Percentiles rank a stretch among this genome's conserved stretches.
Evolutionary conservation across 2,113 vertebrate genomes (phyloP).

Genomic region (Leptobrachium leishanense): DNA sequence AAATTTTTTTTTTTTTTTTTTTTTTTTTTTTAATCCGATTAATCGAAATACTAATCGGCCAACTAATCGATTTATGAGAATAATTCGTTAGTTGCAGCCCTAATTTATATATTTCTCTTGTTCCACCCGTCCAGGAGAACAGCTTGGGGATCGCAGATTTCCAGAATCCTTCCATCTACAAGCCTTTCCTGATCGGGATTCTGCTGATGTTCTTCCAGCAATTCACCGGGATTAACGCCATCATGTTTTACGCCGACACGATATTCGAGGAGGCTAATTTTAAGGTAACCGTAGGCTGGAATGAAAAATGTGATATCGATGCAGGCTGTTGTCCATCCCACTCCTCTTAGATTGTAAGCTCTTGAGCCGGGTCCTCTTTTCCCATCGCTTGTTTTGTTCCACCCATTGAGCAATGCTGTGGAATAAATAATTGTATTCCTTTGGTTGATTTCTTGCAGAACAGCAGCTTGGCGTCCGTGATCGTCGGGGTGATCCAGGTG

Average conservation of each 20-base stretch:
- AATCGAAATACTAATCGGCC: too few species aligned
- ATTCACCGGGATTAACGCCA: slow-evolving; percentile 86
- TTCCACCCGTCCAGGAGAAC: slow-evolving; percentile 56
- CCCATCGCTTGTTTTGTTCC: too few species aligned
- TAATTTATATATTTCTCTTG: background rate
- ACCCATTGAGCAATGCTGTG: too few species aligned
- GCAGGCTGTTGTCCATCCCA: background rate
- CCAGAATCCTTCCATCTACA: slow-evolving; percentile 76
- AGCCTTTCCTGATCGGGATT: slow-evolving; percentile 81
- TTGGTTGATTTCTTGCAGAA: slow-evolving; percentile 64
- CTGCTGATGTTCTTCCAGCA: slow-evolving; percentile 90
- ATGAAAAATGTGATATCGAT: background rate
- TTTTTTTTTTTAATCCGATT: too few species aligned
- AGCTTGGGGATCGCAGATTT: slow-evolving; percentile 71
- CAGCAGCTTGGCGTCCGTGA: slow-evolving; percentile 78
- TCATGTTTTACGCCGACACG: slow-evolving; percentile 91
- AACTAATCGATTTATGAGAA: too few species aligned
- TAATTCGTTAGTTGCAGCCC: too few species aligned
- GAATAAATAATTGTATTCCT: too few species aligned
- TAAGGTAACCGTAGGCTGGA: slow-evolving; percentile 65
- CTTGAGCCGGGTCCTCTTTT: too few species aligned
- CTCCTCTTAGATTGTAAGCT: background rate
- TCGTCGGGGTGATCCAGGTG: slow-evolving; percentile 82
- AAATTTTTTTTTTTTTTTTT: too few species aligned
- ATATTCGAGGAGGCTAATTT: slow-evolving; percentile 88